Base-by-base conservation (phyloP, 2,113 vertebrate genomes). In the Ia io region DNA sequence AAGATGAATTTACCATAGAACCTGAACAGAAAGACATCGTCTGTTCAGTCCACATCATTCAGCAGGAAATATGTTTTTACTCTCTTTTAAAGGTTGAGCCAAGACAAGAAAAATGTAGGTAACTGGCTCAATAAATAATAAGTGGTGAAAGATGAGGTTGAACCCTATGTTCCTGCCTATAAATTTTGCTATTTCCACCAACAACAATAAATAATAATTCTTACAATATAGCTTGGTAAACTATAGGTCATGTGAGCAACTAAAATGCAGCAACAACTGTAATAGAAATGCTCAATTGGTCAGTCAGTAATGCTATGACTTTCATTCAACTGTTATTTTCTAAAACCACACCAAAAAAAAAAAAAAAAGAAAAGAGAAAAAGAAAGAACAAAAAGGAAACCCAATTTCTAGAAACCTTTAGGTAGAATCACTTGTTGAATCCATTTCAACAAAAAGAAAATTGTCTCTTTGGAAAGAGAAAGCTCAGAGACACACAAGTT, bases 391-490 rank as follows among this genome's bases (percentile, higher is more conserved):
- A 70, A 10, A 70, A 4, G 10, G 22, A 88, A 79, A 9, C 3
- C 22, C n/a, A 56, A 78, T 42, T 67, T 91, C 71, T 79, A 87
- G n/a, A 90, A 87, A 89, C 16, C 42, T 80, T 90, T 76, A 88
- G 84, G 69, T 73, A 95, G 71, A 91, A 91, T 51, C 35, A 88
- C 22, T 32, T 61, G 1, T 56, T 89, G 51, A 79, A 78, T 51
- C 9, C 30, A 70, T 3, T 78, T 95, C 37, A 94, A 73, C 22
- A 73, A 65, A 49, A 95, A 88, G 65, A 84, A 90, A 49, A 53
- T 32, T 76, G 71, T 93, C 61, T 90, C 77, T 76, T 67, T 73
- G 61, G 61, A 82, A 95, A 92, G 51, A 85, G 63, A 82, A 71
- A 47, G 8, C 61, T 61, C 25, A 49, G 47, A 91, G 77, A 35